Percentiles rank a stretch among this genome's conserved stretches.
These are phyloP conservation scores for Drosophila bocki DNA, from an alignment of 1,140 invertebrate genomes.

Conservation along the genomic window DNA sequence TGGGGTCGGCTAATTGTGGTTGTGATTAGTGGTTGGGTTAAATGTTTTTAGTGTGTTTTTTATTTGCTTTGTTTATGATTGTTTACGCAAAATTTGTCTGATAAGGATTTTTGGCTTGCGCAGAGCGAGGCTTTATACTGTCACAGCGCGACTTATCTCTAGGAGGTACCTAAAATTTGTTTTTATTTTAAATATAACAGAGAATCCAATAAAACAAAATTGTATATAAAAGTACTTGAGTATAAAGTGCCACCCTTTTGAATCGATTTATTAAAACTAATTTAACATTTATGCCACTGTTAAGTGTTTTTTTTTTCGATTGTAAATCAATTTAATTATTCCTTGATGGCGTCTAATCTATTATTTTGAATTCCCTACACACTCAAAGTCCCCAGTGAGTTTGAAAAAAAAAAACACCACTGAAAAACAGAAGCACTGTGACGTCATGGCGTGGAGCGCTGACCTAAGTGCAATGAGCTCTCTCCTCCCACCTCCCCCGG, in stretches of 20 bases:
- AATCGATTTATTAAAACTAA: background rate
- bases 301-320: background rate
- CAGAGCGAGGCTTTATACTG: no score
- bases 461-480: conserved; percentile 39
- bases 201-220: no score
- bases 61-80: no score
- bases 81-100: no score
- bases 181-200: no score
- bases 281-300: background rate
- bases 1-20: no score
- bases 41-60: no score
- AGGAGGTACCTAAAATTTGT: no score
- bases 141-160: no score
- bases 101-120: no score
- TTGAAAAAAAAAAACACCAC: conserved; percentile 27
- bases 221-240: background rate
- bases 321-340: conserved; percentile 10
- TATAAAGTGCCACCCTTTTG: background rate
- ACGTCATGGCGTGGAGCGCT: conserved; percentile 55
- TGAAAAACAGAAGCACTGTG: conserved; percentile 16
- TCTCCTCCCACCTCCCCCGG: background rate
- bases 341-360: background rate
- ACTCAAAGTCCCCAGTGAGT: background rate
- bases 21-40: no score
- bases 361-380: background rate